Evolutionary conservation across 2,113 vertebrate species (phyloP).

Genomic region (Pangasianodon gigas): DNA sequence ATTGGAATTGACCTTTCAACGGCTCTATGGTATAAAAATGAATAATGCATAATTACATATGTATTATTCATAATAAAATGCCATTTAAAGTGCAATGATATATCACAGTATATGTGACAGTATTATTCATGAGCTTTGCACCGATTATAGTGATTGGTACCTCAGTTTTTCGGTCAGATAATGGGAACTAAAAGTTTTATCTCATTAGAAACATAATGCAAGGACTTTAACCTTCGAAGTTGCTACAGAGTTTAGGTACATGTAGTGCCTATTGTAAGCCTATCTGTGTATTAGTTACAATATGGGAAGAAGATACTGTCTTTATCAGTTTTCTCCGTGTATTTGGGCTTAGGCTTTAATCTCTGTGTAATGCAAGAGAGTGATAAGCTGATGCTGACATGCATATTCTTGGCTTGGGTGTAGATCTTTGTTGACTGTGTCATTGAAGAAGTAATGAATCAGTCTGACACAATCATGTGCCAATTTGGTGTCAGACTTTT

Average conservation of each 20-base stretch:
- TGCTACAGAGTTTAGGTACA: neutral
- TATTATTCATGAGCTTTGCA: neutral
- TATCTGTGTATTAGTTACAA: neutral
- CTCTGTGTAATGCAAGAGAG: neutral
- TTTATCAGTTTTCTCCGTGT: constrained; percentile 30
- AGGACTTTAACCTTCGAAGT: neutral
- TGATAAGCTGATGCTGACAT: constrained; percentile 20
- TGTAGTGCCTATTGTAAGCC: constrained; percentile 11
- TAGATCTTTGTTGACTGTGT: too few relatives aligned
- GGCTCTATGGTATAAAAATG: neutral
- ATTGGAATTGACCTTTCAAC: neutral
- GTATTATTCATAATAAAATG: neutral
- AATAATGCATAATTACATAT: neutral
- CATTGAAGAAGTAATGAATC: neutral
- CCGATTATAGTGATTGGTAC: neutral
- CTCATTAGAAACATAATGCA: neutral
- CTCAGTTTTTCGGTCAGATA: neutral
- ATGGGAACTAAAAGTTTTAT: neutral
- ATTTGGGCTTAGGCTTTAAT: neutral
- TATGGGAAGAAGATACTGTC: neutral
- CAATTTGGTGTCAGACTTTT: neutral
- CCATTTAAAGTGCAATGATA: neutral
- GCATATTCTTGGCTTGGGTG: neutral
- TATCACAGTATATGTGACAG: neutral
- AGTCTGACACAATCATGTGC: neutral